phyloP scores from a whole-genome alignment of 2,113 vertebrate species.

The Suricata suricatta region DNA sequence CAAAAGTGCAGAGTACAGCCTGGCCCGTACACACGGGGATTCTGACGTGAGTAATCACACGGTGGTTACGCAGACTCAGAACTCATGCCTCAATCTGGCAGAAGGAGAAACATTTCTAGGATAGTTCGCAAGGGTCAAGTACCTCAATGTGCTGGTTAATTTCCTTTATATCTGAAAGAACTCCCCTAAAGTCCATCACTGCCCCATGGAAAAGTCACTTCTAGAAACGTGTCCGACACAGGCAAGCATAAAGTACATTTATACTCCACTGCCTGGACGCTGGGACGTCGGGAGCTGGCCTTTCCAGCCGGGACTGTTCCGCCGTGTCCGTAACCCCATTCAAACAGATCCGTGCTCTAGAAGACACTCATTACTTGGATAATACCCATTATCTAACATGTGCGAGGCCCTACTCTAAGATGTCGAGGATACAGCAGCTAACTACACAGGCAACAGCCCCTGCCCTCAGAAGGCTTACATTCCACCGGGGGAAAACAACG shows the following conservation, averaged over 20 bases:
- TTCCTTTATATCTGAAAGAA: slow-evolving; percentile 19
- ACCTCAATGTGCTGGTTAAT: slow-evolving; percentile 38
- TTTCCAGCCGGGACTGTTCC: background rate
- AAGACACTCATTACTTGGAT: background rate
- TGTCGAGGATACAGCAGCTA: background rate
- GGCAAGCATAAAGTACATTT: background rate
- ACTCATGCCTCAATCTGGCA: slow-evolving; percentile 16
- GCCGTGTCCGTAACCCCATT: background rate
- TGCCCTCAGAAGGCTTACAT: background rate
- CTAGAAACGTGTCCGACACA: background rate
- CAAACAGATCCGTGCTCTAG: background rate
- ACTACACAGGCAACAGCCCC: background rate
- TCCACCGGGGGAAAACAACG: background rate
- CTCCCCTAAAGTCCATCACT: slow-evolving; percentile 4
- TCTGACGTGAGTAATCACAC: slow-evolving; percentile 49
- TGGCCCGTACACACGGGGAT: background rate
- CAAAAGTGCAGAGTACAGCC: slow-evolving; percentile 42
- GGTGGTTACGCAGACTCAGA: slow-evolving; percentile 39
- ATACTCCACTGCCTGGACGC: background rate
- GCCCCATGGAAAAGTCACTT: background rate
- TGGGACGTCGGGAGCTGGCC: background rate
- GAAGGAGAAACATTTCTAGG: slow-evolving; percentile 64
- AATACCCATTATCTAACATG: background rate
- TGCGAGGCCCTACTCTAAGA: background rate
- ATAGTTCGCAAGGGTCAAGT: slow-evolving; percentile 41